phyloP scores from a whole-genome alignment of 2,797 vertebrate genomes.

The Sebastes hubbsi region DNA sequence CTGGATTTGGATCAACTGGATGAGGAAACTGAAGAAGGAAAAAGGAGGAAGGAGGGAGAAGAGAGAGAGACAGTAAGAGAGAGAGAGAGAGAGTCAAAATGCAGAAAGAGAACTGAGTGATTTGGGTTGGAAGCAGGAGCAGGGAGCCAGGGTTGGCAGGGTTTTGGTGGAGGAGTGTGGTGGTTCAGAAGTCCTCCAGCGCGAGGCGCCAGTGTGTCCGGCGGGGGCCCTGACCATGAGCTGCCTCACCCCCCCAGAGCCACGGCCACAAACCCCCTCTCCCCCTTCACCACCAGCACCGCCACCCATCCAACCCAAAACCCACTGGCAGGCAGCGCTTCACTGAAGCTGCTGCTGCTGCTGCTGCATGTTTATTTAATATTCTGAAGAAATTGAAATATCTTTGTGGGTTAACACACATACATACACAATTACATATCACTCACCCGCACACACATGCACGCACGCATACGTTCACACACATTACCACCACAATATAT shows the following conservation, averaged over 20 bases:
- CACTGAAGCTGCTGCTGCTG: constrained; percentile 80
- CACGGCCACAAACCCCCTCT: constrained; percentile 80
- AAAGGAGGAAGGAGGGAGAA: constrained; percentile 47
- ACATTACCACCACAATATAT: constrained; percentile 79
- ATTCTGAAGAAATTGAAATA: constrained; percentile 90
- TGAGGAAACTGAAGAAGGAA: constrained; percentile 59
- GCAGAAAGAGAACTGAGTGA: constrained; percentile 74
- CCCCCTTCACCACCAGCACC: constrained; percentile 76
- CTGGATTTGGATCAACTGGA: constrained; percentile 57
- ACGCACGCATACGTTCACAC: constrained; percentile 58
- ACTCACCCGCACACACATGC: constrained; percentile 52
- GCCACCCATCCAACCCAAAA: constrained; percentile 83
- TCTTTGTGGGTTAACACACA: constrained; percentile 85
- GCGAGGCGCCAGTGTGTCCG: constrained; percentile 91
- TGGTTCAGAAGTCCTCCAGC: constrained; percentile 93
- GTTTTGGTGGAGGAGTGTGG: constrained; percentile 89
- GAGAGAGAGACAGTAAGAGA: constrained; percentile 29
- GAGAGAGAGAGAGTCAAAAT: constrained; percentile 48
- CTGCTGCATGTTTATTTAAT: constrained; percentile 89
- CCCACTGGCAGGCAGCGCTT: constrained; percentile 84
- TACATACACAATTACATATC: constrained; percentile 74
- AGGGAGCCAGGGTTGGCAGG: constrained; percentile 84
- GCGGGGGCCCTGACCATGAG: constrained; percentile 88
- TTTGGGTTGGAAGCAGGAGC: constrained; percentile 78
- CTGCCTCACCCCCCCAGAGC: constrained; percentile 84